Base-by-base conservation (phyloP, 2,113 vertebrate species). In the Trichomycterus rosablanca region DNA sequence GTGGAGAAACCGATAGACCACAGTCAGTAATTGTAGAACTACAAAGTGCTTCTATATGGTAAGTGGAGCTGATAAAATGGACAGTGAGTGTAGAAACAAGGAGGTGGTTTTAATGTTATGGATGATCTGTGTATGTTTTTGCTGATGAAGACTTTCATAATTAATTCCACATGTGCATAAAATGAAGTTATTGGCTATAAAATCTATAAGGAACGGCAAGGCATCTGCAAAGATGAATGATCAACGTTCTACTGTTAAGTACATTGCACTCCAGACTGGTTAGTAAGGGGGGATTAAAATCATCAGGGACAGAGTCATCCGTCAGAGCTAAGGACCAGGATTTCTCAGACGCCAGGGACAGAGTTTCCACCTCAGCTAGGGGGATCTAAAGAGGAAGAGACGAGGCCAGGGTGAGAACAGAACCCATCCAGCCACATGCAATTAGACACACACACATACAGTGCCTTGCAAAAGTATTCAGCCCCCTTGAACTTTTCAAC, bases 311-410 rank as follows among this genome's bases (percentile, higher is more conserved):
- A 83, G 89, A 93, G 89, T 94, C 95, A 84, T 97, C 95, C 82
- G 81, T 93, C 90, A 95, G 90, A 91, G 92, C 92, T 92, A 95
- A 87, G 87, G 94, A 97, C 92, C 94, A 95, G 89, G 96, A 98
- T 82, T 89, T 93, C 89, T 97, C 95, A 84, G 96, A 99, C 86
- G 90, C 85, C 94, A 97, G 87, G 95, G 96, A 99, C 83, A 98
- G 85, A 92, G 89, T 93, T 87, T 99, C 95, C 95, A 97, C 94
- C 93, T 98, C 96, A 84, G 95, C 96, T 93, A 99, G 92, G 91
- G 94, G 94, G 85, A 98, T 97, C 96, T 99, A 87, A 91, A 89
- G 81, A 83, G 87, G 91, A 91, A 96, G 88, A 98, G 89, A 97
- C 78, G 90, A 89, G 50, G 81, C 76, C 87, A 86, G 79, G 86